Evolutionary conservation across 1,140 invertebrate genomes (phyloP).

Genomic region (Teleogryllus occipitalis): DNA sequence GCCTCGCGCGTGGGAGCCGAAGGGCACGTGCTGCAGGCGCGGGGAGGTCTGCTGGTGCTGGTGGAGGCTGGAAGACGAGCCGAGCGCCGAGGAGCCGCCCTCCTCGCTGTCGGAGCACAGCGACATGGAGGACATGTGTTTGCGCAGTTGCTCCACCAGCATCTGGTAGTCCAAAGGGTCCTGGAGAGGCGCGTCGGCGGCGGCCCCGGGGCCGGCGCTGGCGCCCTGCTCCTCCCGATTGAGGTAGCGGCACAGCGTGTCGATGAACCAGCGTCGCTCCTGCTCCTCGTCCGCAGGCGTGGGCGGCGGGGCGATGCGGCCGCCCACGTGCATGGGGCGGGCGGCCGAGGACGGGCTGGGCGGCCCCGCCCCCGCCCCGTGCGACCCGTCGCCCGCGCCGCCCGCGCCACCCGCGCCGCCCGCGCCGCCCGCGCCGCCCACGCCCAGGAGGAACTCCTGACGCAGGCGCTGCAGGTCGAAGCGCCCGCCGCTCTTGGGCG

Average conservation of each 20-base stretch:
- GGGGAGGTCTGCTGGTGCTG: too few species aligned
- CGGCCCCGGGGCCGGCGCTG: constrained; percentile 40
- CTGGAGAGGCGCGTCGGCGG: too few species aligned
- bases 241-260: constrained; percentile 47
- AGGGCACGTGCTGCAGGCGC: background rate
- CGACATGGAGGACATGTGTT: too few species aligned
- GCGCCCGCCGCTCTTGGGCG: constrained; percentile 35
- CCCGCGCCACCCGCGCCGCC: too few species aligned
- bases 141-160: too few species aligned
- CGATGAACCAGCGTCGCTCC: background rate
- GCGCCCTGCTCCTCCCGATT: constrained; percentile 55
- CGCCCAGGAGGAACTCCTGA: constrained; percentile 47
- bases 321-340: background rate
- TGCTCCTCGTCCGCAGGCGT: background rate
- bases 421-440: too few species aligned
- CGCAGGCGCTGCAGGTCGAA: constrained; percentile 57
- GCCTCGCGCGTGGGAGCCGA: too few species aligned
- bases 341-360: background rate
- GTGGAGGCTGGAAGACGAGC: too few species aligned
- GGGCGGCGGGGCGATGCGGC: background rate
- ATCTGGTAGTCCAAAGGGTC: too few species aligned
- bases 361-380: too few species aligned
- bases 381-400: constrained; percentile 28
- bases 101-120: too few species aligned
- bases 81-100: too few species aligned